phyloP scores from a whole-genome alignment of 2,113 vertebrate species.

The rat (Rattus norvegicus) region GRCr8 NC_086023.1:77026501-77027000 shows the following conservation, averaged over 20 bases:
- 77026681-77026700: not conserved
- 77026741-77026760: not conserved
- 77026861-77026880: constrained; percentile 8
- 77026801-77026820: not conserved
- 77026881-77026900: not conserved
- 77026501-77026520: not conserved
- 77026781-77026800: constrained; percentile 15
- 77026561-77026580: not conserved
- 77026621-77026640: not conserved
- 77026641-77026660: not conserved
- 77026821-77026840: not conserved
- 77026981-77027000: not conserved
- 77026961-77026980: not conserved
- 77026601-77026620: not conserved
- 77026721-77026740: rapidly evolving
- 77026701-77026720: not conserved
- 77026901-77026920: not conserved
- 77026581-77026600: not conserved
- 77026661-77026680: not conserved
- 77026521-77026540: not conserved
- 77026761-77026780: not conserved
- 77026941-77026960: not conserved
- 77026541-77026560: not conserved
- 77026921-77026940: not conserved
- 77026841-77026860: not conserved